Evolutionary conservation across 2,888 invertebrate species (phyloP).

Genomic region (Brachyptera risi): DNA sequence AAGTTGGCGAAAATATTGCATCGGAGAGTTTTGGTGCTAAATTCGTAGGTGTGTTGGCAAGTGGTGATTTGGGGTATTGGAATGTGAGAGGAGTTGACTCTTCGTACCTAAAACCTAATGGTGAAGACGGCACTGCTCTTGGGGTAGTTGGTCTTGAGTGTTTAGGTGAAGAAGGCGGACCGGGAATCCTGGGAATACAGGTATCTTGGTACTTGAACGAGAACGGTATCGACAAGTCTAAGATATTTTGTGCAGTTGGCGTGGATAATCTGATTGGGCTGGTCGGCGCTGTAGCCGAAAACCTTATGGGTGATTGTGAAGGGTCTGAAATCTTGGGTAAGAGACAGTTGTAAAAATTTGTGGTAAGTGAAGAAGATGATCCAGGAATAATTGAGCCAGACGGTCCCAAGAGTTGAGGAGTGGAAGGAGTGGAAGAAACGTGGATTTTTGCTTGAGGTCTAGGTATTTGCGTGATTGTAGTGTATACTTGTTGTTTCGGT

Average conservation of each 20-base stretch:
- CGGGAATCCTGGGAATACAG: constrained; percentile 31
- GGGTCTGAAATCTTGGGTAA: constrained; percentile 15
- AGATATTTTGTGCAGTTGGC: constrained; percentile 7
- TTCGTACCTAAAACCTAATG: constrained; percentile 1
- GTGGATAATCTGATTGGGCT: constrained; percentile 12
- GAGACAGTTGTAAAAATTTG: constrained; percentile 11
- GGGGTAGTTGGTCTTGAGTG: constrained; percentile 8
- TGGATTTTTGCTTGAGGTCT: not conserved
- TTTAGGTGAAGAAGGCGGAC: constrained; percentile 30
- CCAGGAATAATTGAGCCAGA: constrained; percentile 28
- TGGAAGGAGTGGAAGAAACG: constrained; percentile 2
- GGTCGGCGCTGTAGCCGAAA: constrained; percentile 13
- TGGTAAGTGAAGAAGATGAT: constrained; percentile 24
- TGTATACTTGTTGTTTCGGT: not conserved
- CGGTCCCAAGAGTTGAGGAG: not conserved
- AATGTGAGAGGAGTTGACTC: not conserved
- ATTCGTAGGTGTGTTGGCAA: not conserved
- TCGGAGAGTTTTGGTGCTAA: not conserved
- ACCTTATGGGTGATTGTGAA: constrained; percentile 15
- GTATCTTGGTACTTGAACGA: constrained; percentile 4
- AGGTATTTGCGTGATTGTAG: not conserved
- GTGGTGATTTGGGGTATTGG: constrained; percentile 7
- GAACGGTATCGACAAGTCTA: constrained; percentile 7
- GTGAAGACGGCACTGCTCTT: not conserved
- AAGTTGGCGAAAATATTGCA: constrained; percentile 13